Evolutionary conservation across 1,140 invertebrate genomes (phyloP).

Genomic region (Orussus abietinus): DNA sequence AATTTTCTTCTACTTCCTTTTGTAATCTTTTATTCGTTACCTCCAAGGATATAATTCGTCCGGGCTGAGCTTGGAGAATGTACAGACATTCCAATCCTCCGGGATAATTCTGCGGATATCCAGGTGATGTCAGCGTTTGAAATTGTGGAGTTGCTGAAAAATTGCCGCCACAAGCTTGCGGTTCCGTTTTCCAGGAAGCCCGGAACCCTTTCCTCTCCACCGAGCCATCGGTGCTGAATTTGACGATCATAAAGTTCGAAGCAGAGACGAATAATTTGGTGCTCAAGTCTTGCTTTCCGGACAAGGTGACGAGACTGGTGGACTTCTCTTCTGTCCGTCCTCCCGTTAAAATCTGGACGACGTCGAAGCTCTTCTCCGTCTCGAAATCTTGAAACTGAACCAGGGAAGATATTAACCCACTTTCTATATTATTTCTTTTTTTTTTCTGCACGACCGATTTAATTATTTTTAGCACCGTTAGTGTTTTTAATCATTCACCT

Average conservation of each 20-base stretch:
- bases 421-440: slow-evolving; percentile 4
- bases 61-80: slow-evolving; percentile 82
- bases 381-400: slow-evolving; percentile 92
- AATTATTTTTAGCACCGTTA: slow-evolving; percentile 2
- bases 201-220: slow-evolving; percentile 93
- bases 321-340: slow-evolving; percentile 92
- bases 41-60: slow-evolving; percentile 83
- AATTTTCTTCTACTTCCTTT: too few species aligned
- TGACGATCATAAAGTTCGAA: slow-evolving; percentile 97
- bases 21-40: too few species aligned
- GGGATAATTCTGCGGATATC: slow-evolving; percentile 88
- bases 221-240: slow-evolving; percentile 90
- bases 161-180: slow-evolving; percentile 81
- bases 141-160: slow-evolving; percentile 78
- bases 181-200: slow-evolving; percentile 90
- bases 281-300: slow-evolving; percentile 80
- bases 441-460: slow-evolving; percentile 2
- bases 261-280: slow-evolving; percentile 86
- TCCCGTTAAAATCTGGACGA: slow-evolving; percentile 91
- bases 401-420: slow-evolving; percentile 1
- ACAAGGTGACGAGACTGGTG: slow-evolving; percentile 85
- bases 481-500: slow-evolving; percentile 50
- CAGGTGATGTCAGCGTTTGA: slow-evolving; percentile 81
- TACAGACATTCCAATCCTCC: slow-evolving; percentile 93
- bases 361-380: slow-evolving; percentile 94